These are phyloP conservation scores for Linepithema humile DNA, from an alignment of 1,140 invertebrate genomes.

Conservation along the genomic window DNA sequence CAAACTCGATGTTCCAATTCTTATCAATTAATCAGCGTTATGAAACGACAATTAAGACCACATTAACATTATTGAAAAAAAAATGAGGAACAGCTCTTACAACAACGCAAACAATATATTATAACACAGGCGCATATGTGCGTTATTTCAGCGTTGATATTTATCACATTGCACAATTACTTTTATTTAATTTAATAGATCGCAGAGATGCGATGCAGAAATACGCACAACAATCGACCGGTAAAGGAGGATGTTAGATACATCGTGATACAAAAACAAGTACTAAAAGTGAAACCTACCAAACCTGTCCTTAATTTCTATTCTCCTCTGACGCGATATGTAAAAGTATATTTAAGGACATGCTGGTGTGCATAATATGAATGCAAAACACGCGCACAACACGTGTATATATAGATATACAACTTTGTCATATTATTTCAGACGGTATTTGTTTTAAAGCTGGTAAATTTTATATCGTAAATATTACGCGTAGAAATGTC, in stretches of 20 bases:
- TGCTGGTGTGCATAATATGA: neutral
- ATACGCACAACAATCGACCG: no score
- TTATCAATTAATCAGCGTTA: no score
- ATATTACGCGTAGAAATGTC: no score
- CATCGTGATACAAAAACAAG: constrained; percentile 20
- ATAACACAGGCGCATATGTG: neutral
- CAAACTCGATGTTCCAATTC: no score
- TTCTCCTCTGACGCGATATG: constrained; percentile 10
- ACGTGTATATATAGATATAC: neutral
- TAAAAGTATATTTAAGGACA: neutral
- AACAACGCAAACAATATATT: no score
- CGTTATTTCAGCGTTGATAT: neutral
- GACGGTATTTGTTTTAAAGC: no score
- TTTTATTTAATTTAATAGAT: no score
- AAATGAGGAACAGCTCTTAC: no score
- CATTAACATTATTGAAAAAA: no score
- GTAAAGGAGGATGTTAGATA: neutral
- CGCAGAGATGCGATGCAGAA: neutral
- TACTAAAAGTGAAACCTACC: constrained; percentile 32
- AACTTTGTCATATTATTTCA: no score
- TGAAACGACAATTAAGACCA: no score
- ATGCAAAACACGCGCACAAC: neutral
- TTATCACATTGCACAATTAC: neutral
- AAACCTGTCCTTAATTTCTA: constrained; percentile 49
- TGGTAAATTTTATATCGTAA: no score